Evolutionary conservation across 23 tunicate species (phyloP).

Genomic region (Botrylloides violaceus): DNA sequence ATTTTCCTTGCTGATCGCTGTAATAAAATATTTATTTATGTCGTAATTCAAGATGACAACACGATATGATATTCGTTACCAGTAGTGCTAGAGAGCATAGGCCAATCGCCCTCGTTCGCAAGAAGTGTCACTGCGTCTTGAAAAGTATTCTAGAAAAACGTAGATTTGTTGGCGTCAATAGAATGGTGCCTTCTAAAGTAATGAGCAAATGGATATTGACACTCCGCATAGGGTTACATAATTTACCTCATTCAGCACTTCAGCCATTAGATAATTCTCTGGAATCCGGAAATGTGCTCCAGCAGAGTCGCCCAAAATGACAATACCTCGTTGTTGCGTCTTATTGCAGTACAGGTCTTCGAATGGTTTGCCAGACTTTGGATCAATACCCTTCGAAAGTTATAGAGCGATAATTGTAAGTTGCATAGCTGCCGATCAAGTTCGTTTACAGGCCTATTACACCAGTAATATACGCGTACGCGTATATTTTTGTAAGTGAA

Average conservation of each 20-base stretch:
- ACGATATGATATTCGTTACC: slow-evolving; percentile 22
- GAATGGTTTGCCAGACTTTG: slow-evolving; percentile 27
- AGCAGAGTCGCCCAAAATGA: slow-evolving; percentile 84
- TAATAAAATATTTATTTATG: neutral
- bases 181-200: neutral
- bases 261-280: slow-evolving; percentile 59
- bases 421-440: neutral
- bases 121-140: slow-evolving; percentile 51
- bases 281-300: slow-evolving; percentile 89
- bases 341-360: slow-evolving; percentile 68
- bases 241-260: slow-evolving; percentile 37
- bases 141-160: slow-evolving; percentile 56
- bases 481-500: neutral
- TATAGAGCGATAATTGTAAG: neutral
- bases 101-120: slow-evolving; percentile 87
- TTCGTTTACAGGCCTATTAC: too few species aligned
- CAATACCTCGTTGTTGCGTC: slow-evolving; percentile 33
- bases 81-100: slow-evolving; percentile 61
- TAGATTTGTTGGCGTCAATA: too few species aligned
- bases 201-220: too few species aligned
- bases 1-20: slow-evolving; percentile 20
- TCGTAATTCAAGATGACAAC: neutral
- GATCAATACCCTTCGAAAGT: slow-evolving; percentile 45
- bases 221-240: too few species aligned
- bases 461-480: too few species aligned